Base-by-base conservation (phyloP, 1,140 invertebrate species). In the Chironomus striatipennis region DNA sequence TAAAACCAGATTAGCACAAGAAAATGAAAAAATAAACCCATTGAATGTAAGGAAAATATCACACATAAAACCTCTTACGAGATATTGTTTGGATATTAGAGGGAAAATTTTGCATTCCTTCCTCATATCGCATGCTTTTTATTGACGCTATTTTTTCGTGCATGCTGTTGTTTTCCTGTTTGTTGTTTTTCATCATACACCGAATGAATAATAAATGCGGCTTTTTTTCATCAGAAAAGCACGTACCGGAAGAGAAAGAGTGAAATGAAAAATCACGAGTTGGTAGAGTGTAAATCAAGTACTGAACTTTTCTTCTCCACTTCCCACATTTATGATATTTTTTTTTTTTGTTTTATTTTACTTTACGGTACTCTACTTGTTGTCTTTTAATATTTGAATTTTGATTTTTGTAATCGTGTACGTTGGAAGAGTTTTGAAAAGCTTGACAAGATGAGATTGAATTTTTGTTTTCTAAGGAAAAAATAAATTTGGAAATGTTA, bases 191-290 rank as follows among this genome's bases (percentile, higher is more conserved):
- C 65, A 70, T 57, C 65, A 21, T 20, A 70, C 65, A 70, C 65
- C 20, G 65, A 70, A 70, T 70, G 65, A 70, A 70, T 70, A 70
- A 70, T 70, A 70, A 18, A 70, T 70, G 17, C 20, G 65, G 65
- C 20, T 20, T 70, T 18, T 18, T 70, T 70, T 70, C 20, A 15
- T 18, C 9, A 15, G 18, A 57, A 20, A 20, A 20, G 17, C 65
- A 70, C 65, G 18, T 70, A 70, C 8, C 7, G 65, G 20, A 70
- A 70, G 65, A 70, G 65, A 18, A 20, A 6, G 20, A 70, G 17
- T 9, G 65, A 70, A 9, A 18, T 20, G 65, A 70, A 17, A 70
- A 70, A 57, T 57, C 47, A 57, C 47, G 47, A n/a, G 47, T 57
- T n/a, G n/a, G 47, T n/a, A 57, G 10, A n/a, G 12, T 57, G 9